Percentiles rank a stretch among this genome's conserved stretches.
Evolutionary conservation across 2,888 invertebrate genomes (phyloP).

Genomic region (Heliconius ethilla): DNA sequence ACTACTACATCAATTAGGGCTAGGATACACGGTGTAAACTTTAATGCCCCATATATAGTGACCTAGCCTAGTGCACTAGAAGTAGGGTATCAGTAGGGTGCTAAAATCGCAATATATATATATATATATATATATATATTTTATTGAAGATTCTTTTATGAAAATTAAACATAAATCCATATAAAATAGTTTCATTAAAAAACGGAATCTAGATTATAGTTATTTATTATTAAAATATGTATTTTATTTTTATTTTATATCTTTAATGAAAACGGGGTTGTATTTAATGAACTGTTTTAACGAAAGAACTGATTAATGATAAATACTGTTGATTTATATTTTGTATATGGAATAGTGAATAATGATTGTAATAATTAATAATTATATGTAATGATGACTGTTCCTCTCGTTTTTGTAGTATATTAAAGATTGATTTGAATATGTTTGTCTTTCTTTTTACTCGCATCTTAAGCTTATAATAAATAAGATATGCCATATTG

Average conservation of each 20-base stretch:
- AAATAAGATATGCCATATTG: background rate
- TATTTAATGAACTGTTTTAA: constrained; percentile 42
- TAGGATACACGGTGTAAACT: background rate
- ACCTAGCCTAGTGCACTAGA: background rate
- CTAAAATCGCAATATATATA: too few species aligned
- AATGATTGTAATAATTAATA: constrained; percentile 34
- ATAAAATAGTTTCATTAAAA: constrained; percentile 22
- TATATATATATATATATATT: background rate
- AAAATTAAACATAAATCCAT: constrained; percentile 14
- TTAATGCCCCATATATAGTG: background rate
- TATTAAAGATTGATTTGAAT: constrained; percentile 37
- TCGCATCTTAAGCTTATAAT: background rate
- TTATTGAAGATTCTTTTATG: background rate
- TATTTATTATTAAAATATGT: constrained; percentile 25
- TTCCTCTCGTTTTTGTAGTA: constrained; percentile 42
- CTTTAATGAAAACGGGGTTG: constrained; percentile 38
- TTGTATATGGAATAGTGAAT: constrained; percentile 38
- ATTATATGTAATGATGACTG: constrained; percentile 40
- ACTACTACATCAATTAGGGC: background rate
- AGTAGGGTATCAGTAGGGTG: background rate
- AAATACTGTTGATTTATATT: constrained; percentile 32
- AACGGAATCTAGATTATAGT: constrained; percentile 5
- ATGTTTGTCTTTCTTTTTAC: constrained; percentile 23
- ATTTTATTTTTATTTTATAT: constrained; percentile 18
- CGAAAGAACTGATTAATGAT: constrained; percentile 50